Conservation (phyloP, 2,797 vertebrate genomes). For the Otolemur crassicaudatus region DNA sequence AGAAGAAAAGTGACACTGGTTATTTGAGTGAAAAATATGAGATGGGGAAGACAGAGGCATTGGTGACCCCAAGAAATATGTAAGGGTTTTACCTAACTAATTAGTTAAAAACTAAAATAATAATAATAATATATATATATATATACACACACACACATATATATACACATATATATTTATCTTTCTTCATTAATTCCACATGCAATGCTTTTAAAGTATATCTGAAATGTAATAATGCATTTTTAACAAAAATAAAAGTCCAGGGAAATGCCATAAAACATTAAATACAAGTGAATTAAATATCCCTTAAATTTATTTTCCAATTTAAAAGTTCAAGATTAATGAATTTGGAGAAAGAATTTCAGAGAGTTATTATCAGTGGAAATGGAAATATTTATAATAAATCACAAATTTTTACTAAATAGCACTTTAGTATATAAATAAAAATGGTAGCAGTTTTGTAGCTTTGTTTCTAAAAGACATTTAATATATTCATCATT, state of each 20-base stretch:
- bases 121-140: neutral
- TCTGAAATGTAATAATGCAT: neutral
- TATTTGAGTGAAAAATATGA: constrained; percentile 15
- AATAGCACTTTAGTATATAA: neutral
- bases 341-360: constrained; percentile 6
- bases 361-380: constrained; percentile 39
- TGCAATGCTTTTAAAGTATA: neutral
- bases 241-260: neutral
- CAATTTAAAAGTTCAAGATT: constrained; percentile 28
- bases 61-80: neutral
- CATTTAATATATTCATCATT: constrained; percentile 4
- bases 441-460: neutral
- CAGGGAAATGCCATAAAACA: neutral
- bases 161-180: rapidly evolving
- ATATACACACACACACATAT: neutral
- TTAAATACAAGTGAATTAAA: constrained; percentile 42
- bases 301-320: constrained; percentile 28
- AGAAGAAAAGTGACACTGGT: neutral
- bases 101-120: neutral
- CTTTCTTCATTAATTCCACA: neutral
- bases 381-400: neutral
- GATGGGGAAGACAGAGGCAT: neutral
- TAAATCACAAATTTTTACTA: neutral
- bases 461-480: constrained; percentile 38
- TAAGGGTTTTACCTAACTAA: neutral